These are phyloP conservation scores for Lepidocolaptes lacrymiger DNA, from an alignment of 2,797 vertebrate genomes.

Conservation along the genomic window DNA sequence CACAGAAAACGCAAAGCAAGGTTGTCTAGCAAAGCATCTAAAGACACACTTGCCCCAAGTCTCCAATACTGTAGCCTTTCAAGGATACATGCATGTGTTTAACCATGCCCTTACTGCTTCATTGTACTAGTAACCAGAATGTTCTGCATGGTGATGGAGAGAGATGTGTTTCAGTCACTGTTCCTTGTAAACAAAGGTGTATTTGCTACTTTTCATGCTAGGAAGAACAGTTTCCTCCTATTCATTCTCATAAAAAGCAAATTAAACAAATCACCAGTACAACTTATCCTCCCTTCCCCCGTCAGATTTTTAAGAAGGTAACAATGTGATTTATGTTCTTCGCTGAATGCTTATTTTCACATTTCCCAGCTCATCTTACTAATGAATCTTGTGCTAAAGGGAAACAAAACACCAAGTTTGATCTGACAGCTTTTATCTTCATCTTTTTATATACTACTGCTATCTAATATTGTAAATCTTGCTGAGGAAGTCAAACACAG, in stretches of 20 bases:
- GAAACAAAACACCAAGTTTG: background rate
- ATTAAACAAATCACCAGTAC: background rate
- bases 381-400: background rate
- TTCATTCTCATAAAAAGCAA: conserved; percentile 6
- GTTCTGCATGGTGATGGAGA: background rate
- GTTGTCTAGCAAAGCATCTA: background rate
- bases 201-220: background rate
- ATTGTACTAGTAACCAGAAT: background rate
- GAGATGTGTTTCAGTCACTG: background rate
- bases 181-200: background rate
- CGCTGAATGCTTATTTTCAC: background rate
- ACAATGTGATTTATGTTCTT: background rate
- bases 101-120: background rate
- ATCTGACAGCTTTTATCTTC: background rate
- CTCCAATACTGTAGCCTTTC: background rate
- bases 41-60: background rate
- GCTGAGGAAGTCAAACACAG: background rate
- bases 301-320: background rate
- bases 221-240: background rate
- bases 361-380: background rate
- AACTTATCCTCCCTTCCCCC: background rate
- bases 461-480: background rate
- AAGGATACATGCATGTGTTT: background rate
- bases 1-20: background rate
- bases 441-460: accelerated